Conservation (phyloP, 2,888 invertebrate species). For the Taenaris catops region DNA sequence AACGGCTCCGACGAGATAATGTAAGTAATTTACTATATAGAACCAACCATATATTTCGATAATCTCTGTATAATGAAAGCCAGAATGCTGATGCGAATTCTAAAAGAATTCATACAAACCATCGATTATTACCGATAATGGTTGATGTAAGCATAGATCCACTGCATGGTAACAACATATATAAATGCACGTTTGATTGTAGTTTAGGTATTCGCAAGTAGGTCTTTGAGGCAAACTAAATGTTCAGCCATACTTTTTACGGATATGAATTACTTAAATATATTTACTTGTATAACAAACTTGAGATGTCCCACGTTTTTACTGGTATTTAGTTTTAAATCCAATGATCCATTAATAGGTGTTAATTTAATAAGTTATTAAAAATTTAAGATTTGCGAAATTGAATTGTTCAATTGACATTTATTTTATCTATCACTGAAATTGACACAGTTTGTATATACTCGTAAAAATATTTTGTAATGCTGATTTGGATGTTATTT, state of each 20-base stretch:
- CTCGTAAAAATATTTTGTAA: constrained; percentile 27
- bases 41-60: constrained; percentile 53
- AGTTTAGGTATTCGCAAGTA: constrained; percentile 20
- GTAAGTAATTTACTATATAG: constrained; percentile 69
- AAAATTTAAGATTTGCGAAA: constrained; percentile 33
- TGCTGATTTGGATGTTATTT: constrained; percentile 19
- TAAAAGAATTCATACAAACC: constrained; percentile 39
- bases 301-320: constrained; percentile 15
- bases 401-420: constrained; percentile 37
- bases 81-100: constrained; percentile 36
- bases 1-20: constrained; percentile 70
- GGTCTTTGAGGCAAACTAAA: constrained; percentile 16
- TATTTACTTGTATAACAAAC: constrained; percentile 29
- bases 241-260: constrained; percentile 18
- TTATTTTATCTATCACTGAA: constrained; percentile 10
- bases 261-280: constrained; percentile 20
- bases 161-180: constrained; percentile 63
- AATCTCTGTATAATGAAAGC: constrained; percentile 39
- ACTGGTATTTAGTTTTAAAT: constrained; percentile 17
- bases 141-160: constrained; percentile 46
- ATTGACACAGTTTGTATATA: constrained; percentile 25
- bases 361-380: constrained; percentile 8
- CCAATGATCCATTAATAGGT: constrained; percentile 6
- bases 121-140: constrained; percentile 63
- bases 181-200: constrained; percentile 40